Evolutionary conservation across 2,113 vertebrate species (phyloP).

Genomic region (Myotis lucifugus): DNA sequence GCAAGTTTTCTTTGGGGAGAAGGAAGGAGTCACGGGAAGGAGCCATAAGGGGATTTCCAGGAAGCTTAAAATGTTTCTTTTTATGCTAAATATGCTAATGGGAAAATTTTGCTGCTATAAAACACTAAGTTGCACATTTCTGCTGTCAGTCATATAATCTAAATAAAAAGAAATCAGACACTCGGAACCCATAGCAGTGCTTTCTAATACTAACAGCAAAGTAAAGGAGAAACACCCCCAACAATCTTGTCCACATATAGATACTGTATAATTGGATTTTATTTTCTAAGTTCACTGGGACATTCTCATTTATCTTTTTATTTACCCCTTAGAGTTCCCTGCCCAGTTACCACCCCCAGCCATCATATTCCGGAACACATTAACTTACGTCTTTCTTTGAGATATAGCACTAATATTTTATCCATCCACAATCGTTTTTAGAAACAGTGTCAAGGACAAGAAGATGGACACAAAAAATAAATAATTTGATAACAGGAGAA

Average conservation of each 20-base stretch:
- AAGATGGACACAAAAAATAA: neutral
- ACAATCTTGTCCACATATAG: neutral
- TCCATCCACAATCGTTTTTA: neutral
- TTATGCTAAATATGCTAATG: neutral
- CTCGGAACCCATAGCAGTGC: neutral
- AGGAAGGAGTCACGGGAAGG: neutral
- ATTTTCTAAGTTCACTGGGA: neutral
- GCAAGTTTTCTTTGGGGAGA: neutral
- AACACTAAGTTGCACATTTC: neutral
- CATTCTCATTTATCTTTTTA: neutral
- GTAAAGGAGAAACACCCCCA: neutral
- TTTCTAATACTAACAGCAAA: conserved; percentile 27
- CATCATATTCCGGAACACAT: neutral
- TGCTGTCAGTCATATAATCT: neutral
- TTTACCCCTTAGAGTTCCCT: neutral
- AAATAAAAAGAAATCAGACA: neutral
- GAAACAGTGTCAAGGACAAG: neutral
- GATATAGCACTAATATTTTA: neutral
- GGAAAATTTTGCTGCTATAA: neutral
- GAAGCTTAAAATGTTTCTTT: neutral
- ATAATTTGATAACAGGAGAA: neutral
- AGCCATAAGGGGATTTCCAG: neutral
- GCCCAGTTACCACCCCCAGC: neutral
- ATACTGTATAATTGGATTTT: neutral
- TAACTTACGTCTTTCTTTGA: neutral